phyloP scores from a whole-genome alignment of 2,113 vertebrate genomes.

The Perccottus glenii region DNA sequence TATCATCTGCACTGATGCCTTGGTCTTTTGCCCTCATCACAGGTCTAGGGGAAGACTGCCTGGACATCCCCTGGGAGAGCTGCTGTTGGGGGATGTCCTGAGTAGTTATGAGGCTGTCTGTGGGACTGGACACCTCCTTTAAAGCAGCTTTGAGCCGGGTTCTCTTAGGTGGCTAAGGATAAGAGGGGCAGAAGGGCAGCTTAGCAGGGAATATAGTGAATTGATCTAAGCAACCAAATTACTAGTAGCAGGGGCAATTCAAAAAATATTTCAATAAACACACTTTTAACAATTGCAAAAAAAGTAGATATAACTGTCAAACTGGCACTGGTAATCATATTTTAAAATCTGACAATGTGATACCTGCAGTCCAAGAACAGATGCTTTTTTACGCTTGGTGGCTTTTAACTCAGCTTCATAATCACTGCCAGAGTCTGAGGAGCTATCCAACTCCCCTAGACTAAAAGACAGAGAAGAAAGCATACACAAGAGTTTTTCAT shows the following conservation, averaged over 20 bases:
- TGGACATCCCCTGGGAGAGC: slow-evolving; percentile 15
- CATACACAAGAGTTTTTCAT: neutral
- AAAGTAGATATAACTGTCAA: too few relatives aligned
- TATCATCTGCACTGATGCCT: slow-evolving; percentile 56
- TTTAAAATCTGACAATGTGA: neutral
- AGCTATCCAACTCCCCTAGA: slow-evolving; percentile 51
- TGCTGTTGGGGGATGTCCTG: slow-evolving; percentile 22
- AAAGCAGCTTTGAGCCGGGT: slow-evolving; percentile 38
- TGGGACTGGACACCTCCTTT: slow-evolving; percentile 27
- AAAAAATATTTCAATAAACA: neutral
- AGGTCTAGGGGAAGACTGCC: slow-evolving; percentile 27
- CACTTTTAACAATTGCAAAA: too few relatives aligned
- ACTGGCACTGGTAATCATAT: too few relatives aligned
- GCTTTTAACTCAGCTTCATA: slow-evolving; percentile 67
- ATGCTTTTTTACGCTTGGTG: slow-evolving; percentile 61
- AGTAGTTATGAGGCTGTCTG: slow-evolving; percentile 18
- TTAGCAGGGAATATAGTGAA: slow-evolving; percentile 29
- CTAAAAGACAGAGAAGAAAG: slow-evolving; percentile 33
- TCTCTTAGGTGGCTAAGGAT: slow-evolving; percentile 70
- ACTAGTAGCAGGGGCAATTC: slow-evolving; percentile 11
- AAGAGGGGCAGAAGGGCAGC: slow-evolving; percentile 47
- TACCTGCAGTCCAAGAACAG: slow-evolving; percentile 20
- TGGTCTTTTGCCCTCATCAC: neutral
- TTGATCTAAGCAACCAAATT: slow-evolving; percentile 26
- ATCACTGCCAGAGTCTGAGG: slow-evolving; percentile 75